Evolutionary conservation across 2,888 invertebrate genomes (phyloP).

Genomic region (Coelogynopora nodosa): DNA sequence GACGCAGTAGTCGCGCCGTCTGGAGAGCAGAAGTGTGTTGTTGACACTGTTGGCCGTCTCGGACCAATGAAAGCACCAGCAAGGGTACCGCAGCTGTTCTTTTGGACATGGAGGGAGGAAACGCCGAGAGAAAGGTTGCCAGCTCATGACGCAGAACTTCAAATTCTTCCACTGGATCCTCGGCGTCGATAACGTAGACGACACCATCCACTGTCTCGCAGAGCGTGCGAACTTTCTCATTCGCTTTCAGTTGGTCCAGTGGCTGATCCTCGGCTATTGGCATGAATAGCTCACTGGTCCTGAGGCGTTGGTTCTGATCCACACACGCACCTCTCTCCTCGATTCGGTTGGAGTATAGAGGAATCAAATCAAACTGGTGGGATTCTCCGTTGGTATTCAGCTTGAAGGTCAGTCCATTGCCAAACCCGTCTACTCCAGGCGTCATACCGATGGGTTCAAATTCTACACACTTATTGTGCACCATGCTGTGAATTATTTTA

Average conservation of each 20-base stretch:
- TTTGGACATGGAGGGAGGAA: neutral
- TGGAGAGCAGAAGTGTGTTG: slow-evolving; percentile 25
- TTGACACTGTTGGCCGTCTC: neutral
- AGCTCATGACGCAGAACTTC: neutral
- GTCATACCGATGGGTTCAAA: slow-evolving; percentile 35
- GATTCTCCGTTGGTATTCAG: slow-evolving; percentile 26
- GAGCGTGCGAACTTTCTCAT: neutral
- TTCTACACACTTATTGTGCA: slow-evolving; percentile 38
- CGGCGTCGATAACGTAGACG: slow-evolving; percentile 21
- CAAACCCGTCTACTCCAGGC: slow-evolving; percentile 1
- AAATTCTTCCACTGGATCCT: neutral
- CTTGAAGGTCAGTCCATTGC: slow-evolving; percentile 36
- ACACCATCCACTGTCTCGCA: slow-evolving; percentile 30
- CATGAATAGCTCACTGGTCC: slow-evolving; percentile 26
- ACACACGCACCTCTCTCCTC: neutral
- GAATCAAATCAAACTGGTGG: slow-evolving; percentile 11
- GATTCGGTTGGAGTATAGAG: neutral
- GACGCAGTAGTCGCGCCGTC: neutral
- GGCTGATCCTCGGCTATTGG: neutral
- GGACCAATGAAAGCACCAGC: slow-evolving; percentile 15
- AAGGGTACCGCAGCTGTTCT: neutral
- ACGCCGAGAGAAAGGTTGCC: neutral
- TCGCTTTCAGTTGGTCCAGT: neutral
- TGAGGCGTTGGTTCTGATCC: neutral
- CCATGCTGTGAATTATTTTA: slow-evolving; percentile 21